Base-by-base conservation (phyloP, 1,140 invertebrate species). In the Steinernema khuongi region DNA sequence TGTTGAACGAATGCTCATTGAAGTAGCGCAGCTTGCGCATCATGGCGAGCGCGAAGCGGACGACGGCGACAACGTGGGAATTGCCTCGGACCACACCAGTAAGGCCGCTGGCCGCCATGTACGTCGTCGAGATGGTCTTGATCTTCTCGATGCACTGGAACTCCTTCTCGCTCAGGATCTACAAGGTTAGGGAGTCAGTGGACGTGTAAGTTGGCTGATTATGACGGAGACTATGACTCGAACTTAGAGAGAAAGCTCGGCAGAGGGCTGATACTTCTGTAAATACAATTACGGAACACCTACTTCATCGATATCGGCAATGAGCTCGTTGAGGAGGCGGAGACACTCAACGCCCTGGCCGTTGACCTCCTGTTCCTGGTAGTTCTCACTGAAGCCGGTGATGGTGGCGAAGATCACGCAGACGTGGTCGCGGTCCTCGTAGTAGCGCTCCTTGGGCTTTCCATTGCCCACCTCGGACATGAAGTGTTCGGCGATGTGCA, bases 371-470 rank as follows among this genome's bases (percentile, higher is more conserved):
- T 76, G 94, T 88, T 88, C 96, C 92, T 92, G 93, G 86, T 96
- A 96, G 87, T 96, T 96, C 86, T 96, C 93, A 85, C 93, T 92
- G 86, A 94, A 96, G 88, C 96, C 95, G 76, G 94, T 93, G 81
- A 96, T 94, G 1, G 93, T 94, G 32, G 93, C 93, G 87, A 96
- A 96, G 29, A 94, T 90, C 14, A 96, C 93, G 31, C 93, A 93
- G 50, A 94, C 92, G 81, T 92, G 90, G 75, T 90, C 90, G 87
- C 95, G 94, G 81, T 30, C 82, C 67, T 68, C 83, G 36, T 74
- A 50, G 67, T 78, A 77, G 11, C 74, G 60, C 29, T 77, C 44
- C 31, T 85, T 74, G 74, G 81, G 60, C 32, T 72, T 68, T 36
- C 75, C 36, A 44, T 83, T 26, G 28, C 72, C 33, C 22, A 50